Evolutionary conservation across 92 coral and sea anemone species (phyloP), one percentile per base, ranked within the genome.

Genomic region (Zoanthus solanderi): DNA sequence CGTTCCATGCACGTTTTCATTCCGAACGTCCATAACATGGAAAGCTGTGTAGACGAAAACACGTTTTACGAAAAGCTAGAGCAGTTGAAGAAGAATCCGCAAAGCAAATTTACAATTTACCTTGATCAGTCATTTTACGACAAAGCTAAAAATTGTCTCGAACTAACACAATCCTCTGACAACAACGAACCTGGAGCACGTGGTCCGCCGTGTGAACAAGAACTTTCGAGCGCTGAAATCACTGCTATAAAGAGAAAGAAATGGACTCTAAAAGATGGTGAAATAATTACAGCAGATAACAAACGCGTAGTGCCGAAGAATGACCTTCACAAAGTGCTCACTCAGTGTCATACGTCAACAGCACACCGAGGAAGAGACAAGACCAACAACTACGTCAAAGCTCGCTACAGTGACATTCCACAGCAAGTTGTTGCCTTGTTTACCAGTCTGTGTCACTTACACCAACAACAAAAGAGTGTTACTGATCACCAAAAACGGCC

Each of bases 351-450:
- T 68, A 67, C 45, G 45, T 68, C 73, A 68, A 68, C 44, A 32
- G 44, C 73, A 68, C 73, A 68, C 73, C 12, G 73, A 68, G 73
- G 37, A 68, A 68, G 44, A 68, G 73, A 68, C 73, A 68, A 68
- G 73, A 68, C 73, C 31, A 68, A 68, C 73, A 29, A 68, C 73
- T 68, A 68, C 37, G 73, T 68, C 73, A 68, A 68, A 68, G 13
- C 37, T 29, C 45, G 73, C 73, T 68, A 68, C 73, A 68, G 73
- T 68, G 73, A 68, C 73, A 68, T 68, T 68, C 73, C 73, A 68
- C 73, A 68, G 73, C 73, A 68, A 32, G 73, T 68, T 29, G 73
- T 68, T 28, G 44, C 73, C 73, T 68, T 68, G 45, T 68, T 68
- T 23, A 68, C 44, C 73, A 66, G 72, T 66, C 72, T 66, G 30